Percentiles rank a stretch among this genome's conserved stretches.
phyloP scores from a whole-genome alignment of 2,797 vertebrate species.

The Holocentrus rufus region DNA sequence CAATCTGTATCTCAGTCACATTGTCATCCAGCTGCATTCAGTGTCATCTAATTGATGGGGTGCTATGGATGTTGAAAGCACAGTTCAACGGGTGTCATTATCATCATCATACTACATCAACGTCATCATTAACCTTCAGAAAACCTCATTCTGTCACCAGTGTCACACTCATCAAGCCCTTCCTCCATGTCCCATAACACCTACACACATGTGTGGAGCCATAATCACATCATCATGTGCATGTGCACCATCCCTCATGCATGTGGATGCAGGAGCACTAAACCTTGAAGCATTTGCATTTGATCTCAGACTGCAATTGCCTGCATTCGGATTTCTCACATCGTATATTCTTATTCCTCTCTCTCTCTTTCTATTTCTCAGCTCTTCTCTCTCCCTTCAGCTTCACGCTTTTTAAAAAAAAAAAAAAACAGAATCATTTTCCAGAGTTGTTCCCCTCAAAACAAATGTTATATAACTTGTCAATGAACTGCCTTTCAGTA shows the following conservation, averaged over 20 bases:
- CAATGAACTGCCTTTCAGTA: slow-evolving; percentile 60
- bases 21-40: slow-evolving; percentile 42
- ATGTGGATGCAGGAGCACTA: slow-evolving; percentile 55
- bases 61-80: slow-evolving; percentile 18
- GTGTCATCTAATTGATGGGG: neutral
- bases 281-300: slow-evolving; percentile 50
- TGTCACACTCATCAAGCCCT: slow-evolving; percentile 11
- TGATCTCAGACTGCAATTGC: slow-evolving; percentile 41
- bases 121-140: slow-evolving; percentile 18
- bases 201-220: neutral
- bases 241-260: slow-evolving; percentile 37
- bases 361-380: neutral
- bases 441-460: slow-evolving; percentile 56
- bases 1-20: slow-evolving; percentile 42
- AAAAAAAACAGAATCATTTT: slow-evolving; percentile 61
- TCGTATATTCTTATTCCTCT: slow-evolving; percentile 21
- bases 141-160: slow-evolving; percentile 21
- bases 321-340: slow-evolving; percentile 50
- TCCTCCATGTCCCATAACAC: slow-evolving; percentile 12
- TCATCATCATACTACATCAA: slow-evolving; percentile 12
- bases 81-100: slow-evolving; percentile 18
- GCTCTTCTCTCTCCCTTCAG: slow-evolving; percentile 26
- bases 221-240: slow-evolving; percentile 13
- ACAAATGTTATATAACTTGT: slow-evolving; percentile 45
- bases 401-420: neutral